Base-by-base conservation (phyloP, 2,888 invertebrate genomes). In the Therioaphis trifolii region DNA sequence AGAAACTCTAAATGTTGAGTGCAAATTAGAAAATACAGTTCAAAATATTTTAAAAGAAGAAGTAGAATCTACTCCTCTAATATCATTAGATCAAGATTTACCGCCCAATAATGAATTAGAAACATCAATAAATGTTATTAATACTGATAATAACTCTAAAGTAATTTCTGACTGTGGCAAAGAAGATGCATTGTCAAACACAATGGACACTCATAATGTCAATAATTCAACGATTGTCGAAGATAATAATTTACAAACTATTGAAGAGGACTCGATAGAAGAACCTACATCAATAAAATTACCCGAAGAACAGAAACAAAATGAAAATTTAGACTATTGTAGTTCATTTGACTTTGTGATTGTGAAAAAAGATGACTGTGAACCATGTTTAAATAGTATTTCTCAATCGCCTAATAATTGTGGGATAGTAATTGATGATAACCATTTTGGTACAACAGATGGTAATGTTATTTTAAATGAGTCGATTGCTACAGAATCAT, bases 331-430 rank as follows among this genome's bases (percentile, higher is more conserved):
- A 66, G 49, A 49, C 35, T 24, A 40, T 49, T 49, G 24, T 35
- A 49, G 24, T 24, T 52, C 40, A 63, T 63, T 40, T 18, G 74
- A 63, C 18, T 74, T 82, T 63, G 74, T 49, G 40, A 27, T 82
- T 63, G 82, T 82, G 9, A 61, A 49, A 40, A 82, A 49, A 0
- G 63, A 82, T 24, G 74, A 82, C 35, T 82, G 82, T 66, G 18
- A 35, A 18, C 82, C 82, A 15, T 9, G 5, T 40, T 74, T 82
- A 63, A 82, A 40, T 52, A 63, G 21, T 14, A 52, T 74, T 35
- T 72, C 82, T 49, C 49, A 74, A 4, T 63, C 80, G 7, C 18
- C 7, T 24, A 63, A 82, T n/a, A 63, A 74, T 52, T 52, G 29
- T 74, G 27, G 0, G n/a, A 82, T 82, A 49, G 7, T 7, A 18